These are phyloP conservation scores for Malacosoma neustria DNA, from an alignment of 2,888 invertebrate species.

Conservation along the genomic window DNA sequence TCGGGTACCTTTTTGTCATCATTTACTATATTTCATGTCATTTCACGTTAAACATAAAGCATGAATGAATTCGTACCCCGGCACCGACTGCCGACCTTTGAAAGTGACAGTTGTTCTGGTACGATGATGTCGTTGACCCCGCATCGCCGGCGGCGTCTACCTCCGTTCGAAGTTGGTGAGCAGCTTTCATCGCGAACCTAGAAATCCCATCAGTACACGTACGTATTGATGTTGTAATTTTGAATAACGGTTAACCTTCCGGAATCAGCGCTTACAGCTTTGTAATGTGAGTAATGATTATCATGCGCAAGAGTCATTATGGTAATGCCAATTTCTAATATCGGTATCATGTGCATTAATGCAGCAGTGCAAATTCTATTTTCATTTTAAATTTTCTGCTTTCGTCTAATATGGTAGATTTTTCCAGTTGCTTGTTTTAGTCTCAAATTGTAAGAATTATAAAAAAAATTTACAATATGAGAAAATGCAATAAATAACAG, in stretches of 20 bases:
- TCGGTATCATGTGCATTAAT: no score
- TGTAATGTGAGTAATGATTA: background rate
- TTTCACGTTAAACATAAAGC: background rate
- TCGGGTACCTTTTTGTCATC: no score
- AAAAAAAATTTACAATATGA: no score
- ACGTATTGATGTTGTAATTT: constrained; percentile 29
- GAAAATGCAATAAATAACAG: no score
- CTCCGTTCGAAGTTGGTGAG: constrained; percentile 26
- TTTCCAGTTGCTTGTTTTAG: no score
- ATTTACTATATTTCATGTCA: no score
- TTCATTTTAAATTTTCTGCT: no score
- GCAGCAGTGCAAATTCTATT: no score
- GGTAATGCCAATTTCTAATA: background rate
- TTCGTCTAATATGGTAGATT: no score
- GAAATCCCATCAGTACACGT: constrained; percentile 38
- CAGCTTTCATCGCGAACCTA: constrained; percentile 49
- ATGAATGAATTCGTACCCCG: constrained; percentile 2
- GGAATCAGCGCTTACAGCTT: constrained; percentile 9
- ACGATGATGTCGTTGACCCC: constrained; percentile 53
- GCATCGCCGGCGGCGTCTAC: constrained; percentile 30
- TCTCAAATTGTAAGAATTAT: no score
- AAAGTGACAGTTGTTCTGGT: constrained; percentile 65
- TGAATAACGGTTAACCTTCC: constrained; percentile 24
- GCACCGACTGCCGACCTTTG: constrained; percentile 48
- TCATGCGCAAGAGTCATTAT: background rate